These are phyloP conservation scores for Triplophysa tibetana DNA, from an alignment of 2,113 vertebrate species.

Conservation along the genomic window DNA sequence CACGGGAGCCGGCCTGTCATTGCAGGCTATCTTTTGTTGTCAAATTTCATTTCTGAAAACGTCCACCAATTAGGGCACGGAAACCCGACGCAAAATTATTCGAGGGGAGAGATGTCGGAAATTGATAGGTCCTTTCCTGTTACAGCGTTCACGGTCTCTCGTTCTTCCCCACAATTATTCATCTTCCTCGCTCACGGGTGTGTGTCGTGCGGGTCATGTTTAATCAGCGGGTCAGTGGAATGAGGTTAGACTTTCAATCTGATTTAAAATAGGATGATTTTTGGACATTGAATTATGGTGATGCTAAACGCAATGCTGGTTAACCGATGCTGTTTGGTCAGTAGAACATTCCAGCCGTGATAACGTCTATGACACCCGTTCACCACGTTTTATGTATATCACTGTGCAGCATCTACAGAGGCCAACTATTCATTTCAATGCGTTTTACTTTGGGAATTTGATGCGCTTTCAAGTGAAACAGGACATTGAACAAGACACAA, in stretches of 20 bases:
- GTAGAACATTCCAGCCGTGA: not conserved
- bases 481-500: too few relatives aligned
- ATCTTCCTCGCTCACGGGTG: not conserved
- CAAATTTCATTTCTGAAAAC: constrained; percentile 79
- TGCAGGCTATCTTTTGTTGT: constrained; percentile 80
- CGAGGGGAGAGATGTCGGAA: constrained; percentile 19
- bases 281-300: not conserved
- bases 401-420: not conserved
- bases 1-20: constrained; percentile 66
- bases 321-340: not conserved
- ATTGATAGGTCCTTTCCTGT: constrained; percentile 33
- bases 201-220: not conserved
- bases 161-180: not conserved
- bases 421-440: not conserved
- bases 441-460: not conserved
- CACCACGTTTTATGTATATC: not conserved
- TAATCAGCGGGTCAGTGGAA: not conserved
- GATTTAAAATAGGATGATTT: not conserved
- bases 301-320: not conserved
- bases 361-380: not conserved
- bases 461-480: not conserved
- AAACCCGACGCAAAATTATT: constrained; percentile 43
- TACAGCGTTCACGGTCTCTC: not conserved
- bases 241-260: not conserved
- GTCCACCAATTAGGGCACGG: constrained; percentile 66